These are phyloP conservation scores for Porites rus DNA, from an alignment of 92 coral and sea anemone genomes.

Conservation along the genomic window DNA sequence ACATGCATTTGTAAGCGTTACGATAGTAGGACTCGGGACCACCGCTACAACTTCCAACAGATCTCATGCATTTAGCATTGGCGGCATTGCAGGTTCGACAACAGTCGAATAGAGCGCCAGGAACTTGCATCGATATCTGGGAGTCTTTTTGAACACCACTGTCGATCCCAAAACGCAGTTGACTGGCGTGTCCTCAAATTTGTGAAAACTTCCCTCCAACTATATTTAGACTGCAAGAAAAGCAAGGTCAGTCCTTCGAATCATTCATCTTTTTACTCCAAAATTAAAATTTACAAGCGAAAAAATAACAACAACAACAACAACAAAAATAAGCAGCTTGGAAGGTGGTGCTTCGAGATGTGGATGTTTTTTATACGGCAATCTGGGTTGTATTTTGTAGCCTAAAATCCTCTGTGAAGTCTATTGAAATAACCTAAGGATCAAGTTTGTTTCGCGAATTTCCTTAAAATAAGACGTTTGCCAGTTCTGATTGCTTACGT, in stretches of 20 bases:
- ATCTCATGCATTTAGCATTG: neutral
- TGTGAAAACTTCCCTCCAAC: constrained; percentile 8
- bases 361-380: no score
- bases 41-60: neutral
- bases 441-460: no score
- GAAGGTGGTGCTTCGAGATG: no score
- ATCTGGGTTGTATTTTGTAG: no score
- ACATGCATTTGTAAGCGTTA: constrained; percentile 5
- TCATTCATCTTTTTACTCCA: neutral
- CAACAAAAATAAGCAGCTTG: no score
- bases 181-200: neutral
- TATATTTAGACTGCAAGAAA: neutral
- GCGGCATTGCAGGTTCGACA: neutral
- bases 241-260: neutral
- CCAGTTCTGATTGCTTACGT: neutral
- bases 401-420: neutral
- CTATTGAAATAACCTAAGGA: neutral
- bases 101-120: constrained; percentile 17
- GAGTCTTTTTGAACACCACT: neutral
- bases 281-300: neutral
- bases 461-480: neutral
- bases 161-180: constrained; percentile 7
- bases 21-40: constrained; percentile 2
- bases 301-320: no score
- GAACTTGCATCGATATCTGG: neutral